Conservation (phyloP, 2,888 invertebrate genomes). For the Lapara coniferarum region DNA sequence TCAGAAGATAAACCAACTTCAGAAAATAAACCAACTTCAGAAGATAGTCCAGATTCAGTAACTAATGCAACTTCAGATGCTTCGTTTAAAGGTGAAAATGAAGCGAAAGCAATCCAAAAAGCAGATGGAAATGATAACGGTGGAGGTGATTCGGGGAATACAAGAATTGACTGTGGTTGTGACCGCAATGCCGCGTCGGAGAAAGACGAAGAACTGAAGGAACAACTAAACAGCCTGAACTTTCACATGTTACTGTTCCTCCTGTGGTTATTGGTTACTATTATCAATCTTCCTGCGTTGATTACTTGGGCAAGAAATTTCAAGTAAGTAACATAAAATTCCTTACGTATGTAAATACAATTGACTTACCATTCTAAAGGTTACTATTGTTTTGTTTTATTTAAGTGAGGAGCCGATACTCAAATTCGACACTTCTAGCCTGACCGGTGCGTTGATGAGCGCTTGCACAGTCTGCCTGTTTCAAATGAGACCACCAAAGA, state of each 20-base stretch:
- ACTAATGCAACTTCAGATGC: slow-evolving; percentile 9
- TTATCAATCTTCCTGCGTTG: slow-evolving; percentile 88
- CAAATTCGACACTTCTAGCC: slow-evolving; percentile 85
- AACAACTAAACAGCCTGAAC: slow-evolving; percentile 82
- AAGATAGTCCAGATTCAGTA: neutral
- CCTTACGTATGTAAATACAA: neutral
- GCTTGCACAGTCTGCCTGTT: slow-evolving; percentile 85
- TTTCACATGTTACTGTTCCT: slow-evolving; percentile 90
- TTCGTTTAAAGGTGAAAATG: neutral
- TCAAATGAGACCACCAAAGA: slow-evolving; percentile 86
- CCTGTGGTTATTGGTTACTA: slow-evolving; percentile 85
- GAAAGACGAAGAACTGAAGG: slow-evolving; percentile 44
- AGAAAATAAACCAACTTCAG: neutral
- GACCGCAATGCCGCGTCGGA: neutral
- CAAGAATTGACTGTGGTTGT: neutral
- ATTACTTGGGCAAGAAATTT: slow-evolving; percentile 92
- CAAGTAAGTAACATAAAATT: slow-evolving; percentile 80
- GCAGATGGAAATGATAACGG: slow-evolving; percentile 28
- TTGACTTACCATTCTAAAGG: neutral
- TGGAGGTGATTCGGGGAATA: slow-evolving; percentile 25
- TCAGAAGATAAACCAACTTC: neutral
- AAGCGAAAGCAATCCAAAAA: slow-evolving; percentile 34
- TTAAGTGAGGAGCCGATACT: slow-evolving; percentile 81
- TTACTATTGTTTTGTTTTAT: slow-evolving; percentile 39
- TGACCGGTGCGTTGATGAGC: slow-evolving; percentile 83